Conservation (phyloP, 2,888 invertebrate genomes). For the Ypsolopha sequella region DNA sequence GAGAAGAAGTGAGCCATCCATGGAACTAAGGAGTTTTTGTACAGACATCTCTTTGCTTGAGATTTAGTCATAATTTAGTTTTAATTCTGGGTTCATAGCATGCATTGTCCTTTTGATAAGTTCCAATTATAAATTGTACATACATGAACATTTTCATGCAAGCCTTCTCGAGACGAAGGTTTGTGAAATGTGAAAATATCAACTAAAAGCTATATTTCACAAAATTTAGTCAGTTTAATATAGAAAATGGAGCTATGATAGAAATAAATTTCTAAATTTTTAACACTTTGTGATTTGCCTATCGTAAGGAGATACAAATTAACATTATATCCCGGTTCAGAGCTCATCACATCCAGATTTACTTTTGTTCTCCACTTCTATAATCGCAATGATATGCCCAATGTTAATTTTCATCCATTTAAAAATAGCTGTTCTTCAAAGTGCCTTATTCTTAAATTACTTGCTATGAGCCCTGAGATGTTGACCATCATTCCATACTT, state of each 20-base stretch:
- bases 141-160: not conserved
- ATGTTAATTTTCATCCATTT: no score
- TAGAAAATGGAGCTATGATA: not conserved
- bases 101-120: conserved; percentile 2
- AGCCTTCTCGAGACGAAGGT: no score
- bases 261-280: no score
- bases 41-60: not conserved
- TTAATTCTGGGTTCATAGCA: conserved; percentile 2
- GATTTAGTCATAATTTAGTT: conserved; percentile 2
- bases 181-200: no score
- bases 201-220: no score
- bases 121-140: not conserved
- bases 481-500: conserved; percentile 8
- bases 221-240: not conserved
- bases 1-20: conserved; percentile 31
- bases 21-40: not conserved
- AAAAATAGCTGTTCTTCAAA: no score
- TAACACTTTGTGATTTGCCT: no score
- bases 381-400: not conserved
- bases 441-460: no score
- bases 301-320: no score
- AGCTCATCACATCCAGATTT: not conserved
- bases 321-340: no score
- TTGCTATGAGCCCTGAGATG: not conserved
- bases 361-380: not conserved